phyloP scores from a whole-genome alignment of 2,888 invertebrate species.

The Frankliniella fusca region DNA sequence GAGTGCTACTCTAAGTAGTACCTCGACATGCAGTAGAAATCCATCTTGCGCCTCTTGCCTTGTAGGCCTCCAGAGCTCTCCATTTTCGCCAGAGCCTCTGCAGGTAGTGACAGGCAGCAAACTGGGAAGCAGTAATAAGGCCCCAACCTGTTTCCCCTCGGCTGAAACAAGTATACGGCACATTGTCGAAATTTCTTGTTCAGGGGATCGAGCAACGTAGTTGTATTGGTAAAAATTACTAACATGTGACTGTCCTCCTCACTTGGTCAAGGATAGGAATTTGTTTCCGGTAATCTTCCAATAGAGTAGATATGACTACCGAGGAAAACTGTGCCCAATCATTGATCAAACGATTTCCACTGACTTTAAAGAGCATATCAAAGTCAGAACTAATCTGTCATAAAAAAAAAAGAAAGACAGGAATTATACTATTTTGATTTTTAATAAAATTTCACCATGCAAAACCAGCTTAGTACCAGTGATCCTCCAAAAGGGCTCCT shows the following conservation, averaged over 20 bases:
- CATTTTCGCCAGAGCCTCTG: neutral
- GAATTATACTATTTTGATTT: neutral
- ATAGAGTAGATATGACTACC: neutral
- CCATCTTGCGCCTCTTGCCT: neutral
- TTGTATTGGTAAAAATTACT: neutral
- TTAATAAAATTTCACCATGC: neutral
- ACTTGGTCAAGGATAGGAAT: neutral
- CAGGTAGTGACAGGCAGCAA: constrained; percentile 12
- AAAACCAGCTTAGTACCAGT: neutral
- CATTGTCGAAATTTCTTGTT: neutral
- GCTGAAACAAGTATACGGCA: neutral
- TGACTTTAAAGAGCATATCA: neutral
- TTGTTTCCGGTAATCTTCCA: neutral
- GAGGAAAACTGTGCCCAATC: neutral
- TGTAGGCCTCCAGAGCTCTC: neutral
- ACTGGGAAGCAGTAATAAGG: neutral
- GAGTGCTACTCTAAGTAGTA: neutral
- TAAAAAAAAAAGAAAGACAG: neutral
- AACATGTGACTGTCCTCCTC: neutral
- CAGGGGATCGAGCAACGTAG: no score
- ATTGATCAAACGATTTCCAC: neutral
- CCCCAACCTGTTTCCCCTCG: neutral
- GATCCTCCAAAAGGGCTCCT: neutral
- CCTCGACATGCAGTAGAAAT: neutral
- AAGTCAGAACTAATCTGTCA: neutral